Evolutionary conservation across 2,113 vertebrate genomes (phyloP).

Genomic region (Psettodes erumei): DNA sequence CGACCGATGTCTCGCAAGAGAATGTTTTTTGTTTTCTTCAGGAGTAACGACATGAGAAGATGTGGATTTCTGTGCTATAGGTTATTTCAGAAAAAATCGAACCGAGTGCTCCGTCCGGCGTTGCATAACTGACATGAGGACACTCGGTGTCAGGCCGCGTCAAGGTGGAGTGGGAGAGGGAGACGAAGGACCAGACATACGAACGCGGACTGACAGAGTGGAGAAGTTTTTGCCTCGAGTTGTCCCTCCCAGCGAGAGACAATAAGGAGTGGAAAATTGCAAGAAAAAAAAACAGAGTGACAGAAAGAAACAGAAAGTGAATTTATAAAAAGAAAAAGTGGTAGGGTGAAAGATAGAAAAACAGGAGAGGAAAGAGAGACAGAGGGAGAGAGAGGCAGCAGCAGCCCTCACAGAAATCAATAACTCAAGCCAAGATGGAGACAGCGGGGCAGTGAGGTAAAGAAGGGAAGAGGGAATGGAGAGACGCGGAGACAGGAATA

Average conservation of each 20-base stretch:
- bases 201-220: constrained; percentile 4
- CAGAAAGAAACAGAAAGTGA: constrained; percentile 23
- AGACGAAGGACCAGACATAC: not conserved
- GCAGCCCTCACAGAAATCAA: constrained; percentile 74
- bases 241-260: constrained; percentile 11
- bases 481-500: constrained; percentile 41
- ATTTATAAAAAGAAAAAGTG: constrained; percentile 20
- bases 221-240: constrained; percentile 2
- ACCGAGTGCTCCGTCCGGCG: not conserved
- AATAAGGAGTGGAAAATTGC: constrained; percentile 1
- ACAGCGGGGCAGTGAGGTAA: constrained; percentile 56
- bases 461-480: constrained; percentile 26
- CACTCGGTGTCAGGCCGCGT: constrained; percentile 1
- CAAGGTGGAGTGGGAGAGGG: not conserved
- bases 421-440: constrained; percentile 68
- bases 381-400: constrained; percentile 31
- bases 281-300: constrained; percentile 12
- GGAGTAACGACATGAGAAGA: not conserved
- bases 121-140: not conserved
- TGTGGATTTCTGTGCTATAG: not conserved
- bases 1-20: too few species aligned
- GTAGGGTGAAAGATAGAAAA: constrained; percentile 19
- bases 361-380: constrained; percentile 12
- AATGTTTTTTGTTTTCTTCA: not conserved
- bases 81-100: not conserved